Base-by-base conservation (phyloP, 2,797 vertebrate species). In the Lepus oiostolus region DNA sequence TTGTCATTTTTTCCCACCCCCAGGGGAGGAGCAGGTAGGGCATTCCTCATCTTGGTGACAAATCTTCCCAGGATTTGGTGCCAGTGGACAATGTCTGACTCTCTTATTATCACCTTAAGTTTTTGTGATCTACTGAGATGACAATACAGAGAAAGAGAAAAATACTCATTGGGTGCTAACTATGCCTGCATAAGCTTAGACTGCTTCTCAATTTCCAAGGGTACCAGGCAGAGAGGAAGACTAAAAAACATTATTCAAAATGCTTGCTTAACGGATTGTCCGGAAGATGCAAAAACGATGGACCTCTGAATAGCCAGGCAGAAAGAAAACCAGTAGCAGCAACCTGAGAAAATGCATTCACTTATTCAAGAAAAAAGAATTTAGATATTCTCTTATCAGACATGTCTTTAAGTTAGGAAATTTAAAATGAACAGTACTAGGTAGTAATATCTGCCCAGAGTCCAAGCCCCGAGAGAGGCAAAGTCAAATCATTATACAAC, bases 401-500 rank as follows among this genome's bases (percentile, higher is more conserved):
- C 52, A 12, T 58, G 2, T 67, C 84, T 94, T 94, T 35, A 93
- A 65, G n/a, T 81, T 58, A 70, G 85, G 47, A 80, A 88, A 81
- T 21, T 68, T 90, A 72, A 81, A 83, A 74, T 58, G 22, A 35
- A 62, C 26, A 21, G 7, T 42, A 63, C 11, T 38, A 26, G 79
- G 54, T 50, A 77, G 6, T 82, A 72, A 65, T 58, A 58, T 77
- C 75, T 88, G 65, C 50, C 52, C 47, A 62, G 17, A 88, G 58
- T 82, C 58, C 50, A 85, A 77, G 32, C 10, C 42, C 62, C n/a
- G 26, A 42, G 58, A 68, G n/a, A 82, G 1, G 1, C 26, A 63
- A 92, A 88, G 90, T 85, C 30, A 94, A 92, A 60, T 85, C 68
- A 85, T 88, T 79, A 28, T 74, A 16, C 54, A 89, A 87, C 8